Evolutionary conservation across 2,113 vertebrate genomes (phyloP), one percentile per base, ranked within the genome.

Genomic region (Peucedramus taeniatus): DNA sequence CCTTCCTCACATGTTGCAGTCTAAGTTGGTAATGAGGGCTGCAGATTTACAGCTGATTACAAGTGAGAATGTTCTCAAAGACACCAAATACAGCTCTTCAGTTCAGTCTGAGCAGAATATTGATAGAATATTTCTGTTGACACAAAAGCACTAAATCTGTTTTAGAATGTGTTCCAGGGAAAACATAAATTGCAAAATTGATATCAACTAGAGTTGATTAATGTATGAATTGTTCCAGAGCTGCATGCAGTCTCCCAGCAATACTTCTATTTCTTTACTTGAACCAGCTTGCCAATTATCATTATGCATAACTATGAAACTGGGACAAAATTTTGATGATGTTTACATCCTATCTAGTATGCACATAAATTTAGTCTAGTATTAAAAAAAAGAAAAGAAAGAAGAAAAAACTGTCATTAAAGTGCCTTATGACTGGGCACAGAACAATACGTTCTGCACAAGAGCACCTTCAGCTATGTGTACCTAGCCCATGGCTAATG

Each of bases 111-210:
- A 94, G 87, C 39, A 49, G 66, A 83, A 96, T 63, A 95, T 50
- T 95, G 86, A 93, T 26, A 77, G 64, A 94, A 78, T 91, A 90
- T 89, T 94, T 83, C 76, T 93, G 88, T 93, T 94, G 86, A 94
- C 84, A 95, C 28, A 94, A 95, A 95, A 69, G 53, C 51, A 87
- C 75, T 94, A 75, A 64, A 82, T 94, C 83, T 95, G 51, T 71
- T 93, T 96, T 74, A 97, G 59, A 94, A 90, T 45, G 64, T 78
- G 33, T 72, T 89, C 90, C 47, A 79, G 18, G 23, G 86, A 94
- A 97, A 96, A 95, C 88, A 92, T 57, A 66, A 94, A 95, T 91
- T 97, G 91, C 95, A 93, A 97, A 94, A 96, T 84, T 93, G 63
- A 35, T 78, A 97, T 77, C 76, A 96, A 94, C 87, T 70, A 87